Percentiles rank a stretch among this genome's conserved stretches.
Evolutionary conservation across 2,113 vertebrate species (phyloP).

Genomic region (Apodemus speciosus): DNA sequence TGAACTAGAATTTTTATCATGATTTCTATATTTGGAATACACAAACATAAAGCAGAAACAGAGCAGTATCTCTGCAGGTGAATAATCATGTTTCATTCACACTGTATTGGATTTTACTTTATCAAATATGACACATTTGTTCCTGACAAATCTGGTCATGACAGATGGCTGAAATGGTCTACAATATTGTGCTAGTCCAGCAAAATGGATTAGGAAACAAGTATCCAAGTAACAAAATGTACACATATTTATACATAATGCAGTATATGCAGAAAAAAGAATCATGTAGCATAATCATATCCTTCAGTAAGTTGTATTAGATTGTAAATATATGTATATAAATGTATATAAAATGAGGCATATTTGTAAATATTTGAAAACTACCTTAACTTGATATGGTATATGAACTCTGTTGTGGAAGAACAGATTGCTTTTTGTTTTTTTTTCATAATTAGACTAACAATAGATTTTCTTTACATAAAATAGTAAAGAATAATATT

Average conservation of each 20-base stretch:
- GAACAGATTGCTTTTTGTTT: neutral
- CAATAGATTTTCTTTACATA: neutral
- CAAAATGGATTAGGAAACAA: conserved; percentile 13
- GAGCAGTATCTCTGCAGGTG: neutral
- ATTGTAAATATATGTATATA: neutral
- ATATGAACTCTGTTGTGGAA: neutral
- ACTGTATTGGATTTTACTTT: neutral
- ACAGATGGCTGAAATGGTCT: neutral
- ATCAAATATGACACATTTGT: neutral
- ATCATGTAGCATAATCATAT: neutral
- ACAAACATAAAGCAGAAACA: neutral
- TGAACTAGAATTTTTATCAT: conserved; percentile 4
- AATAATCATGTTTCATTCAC: conserved; percentile 28
- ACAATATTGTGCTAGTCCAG: neutral
- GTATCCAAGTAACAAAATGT: neutral
- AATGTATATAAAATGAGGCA: neutral
- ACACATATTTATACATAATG: neutral
- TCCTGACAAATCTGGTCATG: neutral
- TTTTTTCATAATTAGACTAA: neutral
- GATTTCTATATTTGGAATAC: neutral
- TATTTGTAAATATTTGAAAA: neutral
- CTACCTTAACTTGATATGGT: neutral
- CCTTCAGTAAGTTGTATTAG: neutral
- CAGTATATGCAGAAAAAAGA: neutral
- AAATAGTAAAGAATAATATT: neutral